Base-by-base conservation (phyloP, 2,888 invertebrate genomes). In the Acanthosepion lycidas region DNA sequence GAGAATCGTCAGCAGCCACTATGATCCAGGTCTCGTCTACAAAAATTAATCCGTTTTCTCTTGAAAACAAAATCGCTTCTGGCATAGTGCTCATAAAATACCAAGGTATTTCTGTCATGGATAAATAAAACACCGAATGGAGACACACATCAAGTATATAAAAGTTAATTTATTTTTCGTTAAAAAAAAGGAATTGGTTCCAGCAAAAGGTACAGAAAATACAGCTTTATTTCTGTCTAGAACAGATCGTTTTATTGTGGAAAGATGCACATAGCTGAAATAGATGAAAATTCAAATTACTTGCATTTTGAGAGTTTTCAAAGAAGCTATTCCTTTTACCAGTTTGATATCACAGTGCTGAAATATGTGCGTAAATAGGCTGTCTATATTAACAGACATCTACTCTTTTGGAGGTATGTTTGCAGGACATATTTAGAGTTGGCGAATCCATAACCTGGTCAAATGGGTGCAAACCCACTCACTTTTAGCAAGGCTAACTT, bases 141-240 rank as follows among this genome's bases (percentile, higher is more conserved):
- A 78, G 78, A 78, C 28, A 78, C 78, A n/a, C 78, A 9, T n/a
- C 78, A 78, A 26, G 28, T 26, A 78, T 78, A 78, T n/a, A 78
- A n/a, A 78, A 78, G 78, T 78, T 78, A 78, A 78, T 78, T 78
- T 78, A 78, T 78, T 78, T 78, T 78, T 78, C 78, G 78, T 78
- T 78, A 78, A 78, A 78, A 78, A 28, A 78, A 12, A 42, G 42
- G 78, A 78, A 78, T 78, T 78, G 28, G n/a, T 78, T 78, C 78
- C 78, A 78, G 12, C n/a, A 78, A 78, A 28, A 28, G n/a, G 9
- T n/a, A 78, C 78, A 78, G 78, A 78, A 78, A 78, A 78, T 28
- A 9, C 9, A 0, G 78, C 9, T 78, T 28, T 78, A 28, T 23
- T 78, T 2, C 28, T 8, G 9, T 78, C 28, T 23, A n/a, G 26